Percentiles rank a stretch among this genome's conserved stretches.
These are phyloP conservation scores for Vulpes vulpes DNA, from an alignment of 2,113 vertebrate genomes.

Conservation along the genomic window DNA sequence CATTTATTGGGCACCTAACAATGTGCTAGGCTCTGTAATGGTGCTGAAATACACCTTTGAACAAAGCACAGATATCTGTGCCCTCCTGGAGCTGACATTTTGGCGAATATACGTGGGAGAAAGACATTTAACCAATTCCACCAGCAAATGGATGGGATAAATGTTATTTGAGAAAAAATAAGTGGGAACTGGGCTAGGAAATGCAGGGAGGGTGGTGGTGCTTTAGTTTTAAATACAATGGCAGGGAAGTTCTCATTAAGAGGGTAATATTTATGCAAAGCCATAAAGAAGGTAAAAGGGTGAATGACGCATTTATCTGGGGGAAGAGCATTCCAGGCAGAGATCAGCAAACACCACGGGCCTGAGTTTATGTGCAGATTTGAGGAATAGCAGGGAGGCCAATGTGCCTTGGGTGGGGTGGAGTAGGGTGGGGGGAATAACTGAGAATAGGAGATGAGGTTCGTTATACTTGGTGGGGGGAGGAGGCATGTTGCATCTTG, in stretches of 20 bases:
- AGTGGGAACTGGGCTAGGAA: background rate
- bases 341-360: background rate
- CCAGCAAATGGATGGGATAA: conserved; percentile 6
- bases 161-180: conserved; percentile 34
- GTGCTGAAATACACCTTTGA: background rate
- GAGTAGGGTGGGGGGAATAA: background rate
- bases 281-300: background rate
- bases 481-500: background rate
- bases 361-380: background rate
- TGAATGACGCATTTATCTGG: background rate
- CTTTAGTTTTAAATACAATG: background rate
- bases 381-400: background rate
- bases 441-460: background rate
- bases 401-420: background rate
- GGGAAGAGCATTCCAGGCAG: background rate
- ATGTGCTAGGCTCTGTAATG: background rate
- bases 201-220: background rate
- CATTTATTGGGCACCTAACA: background rate
- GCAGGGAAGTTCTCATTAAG: background rate
- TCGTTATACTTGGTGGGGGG: background rate
- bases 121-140: background rate
- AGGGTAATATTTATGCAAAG: background rate
- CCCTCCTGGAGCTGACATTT: background rate
- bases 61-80: background rate
- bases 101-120: background rate